phyloP scores from a whole-genome alignment of 2,888 invertebrate species.

The Pediacus dermestoides region DNA sequence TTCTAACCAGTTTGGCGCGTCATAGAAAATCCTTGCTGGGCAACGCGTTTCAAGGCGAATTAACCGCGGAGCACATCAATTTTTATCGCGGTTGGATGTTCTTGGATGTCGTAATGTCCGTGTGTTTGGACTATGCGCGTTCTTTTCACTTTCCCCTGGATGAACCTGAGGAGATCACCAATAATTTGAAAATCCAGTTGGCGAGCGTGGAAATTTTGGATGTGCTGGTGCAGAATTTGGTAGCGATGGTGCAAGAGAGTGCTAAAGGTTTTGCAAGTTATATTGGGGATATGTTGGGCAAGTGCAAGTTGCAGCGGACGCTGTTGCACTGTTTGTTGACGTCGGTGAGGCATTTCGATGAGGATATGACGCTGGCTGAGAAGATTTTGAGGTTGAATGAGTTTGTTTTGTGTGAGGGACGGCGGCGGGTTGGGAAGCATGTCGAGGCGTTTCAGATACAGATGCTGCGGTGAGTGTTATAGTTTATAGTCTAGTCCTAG shows the following conservation, averaged over 20 bases:
- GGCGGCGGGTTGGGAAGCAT: constrained; percentile 59
- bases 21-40: constrained; percentile 79
- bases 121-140: constrained; percentile 76
- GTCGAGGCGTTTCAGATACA: constrained; percentile 69
- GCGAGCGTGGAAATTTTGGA: constrained; percentile 72
- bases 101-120: constrained; percentile 70
- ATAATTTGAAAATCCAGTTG: constrained; percentile 75
- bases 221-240: constrained; percentile 67
- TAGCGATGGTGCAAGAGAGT: constrained; percentile 70
- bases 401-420: constrained; percentile 55
- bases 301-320: constrained; percentile 81
- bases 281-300: constrained; percentile 67
- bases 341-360: constrained; percentile 63
- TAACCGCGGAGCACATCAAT: constrained; percentile 62
- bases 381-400: constrained; percentile 72
- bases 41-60: constrained; percentile 63
- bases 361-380: constrained; percentile 65
- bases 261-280: constrained; percentile 74
- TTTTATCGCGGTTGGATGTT: constrained; percentile 76
- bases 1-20: constrained; percentile 64
- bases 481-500: constrained; percentile 2
- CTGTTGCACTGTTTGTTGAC: constrained; percentile 76
- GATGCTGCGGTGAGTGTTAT: constrained; percentile 52
- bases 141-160: constrained; percentile 74
- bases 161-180: constrained; percentile 65